phyloP scores from a whole-genome alignment of 1,140 invertebrate genomes.

The Papilio polyxenes region DNA sequence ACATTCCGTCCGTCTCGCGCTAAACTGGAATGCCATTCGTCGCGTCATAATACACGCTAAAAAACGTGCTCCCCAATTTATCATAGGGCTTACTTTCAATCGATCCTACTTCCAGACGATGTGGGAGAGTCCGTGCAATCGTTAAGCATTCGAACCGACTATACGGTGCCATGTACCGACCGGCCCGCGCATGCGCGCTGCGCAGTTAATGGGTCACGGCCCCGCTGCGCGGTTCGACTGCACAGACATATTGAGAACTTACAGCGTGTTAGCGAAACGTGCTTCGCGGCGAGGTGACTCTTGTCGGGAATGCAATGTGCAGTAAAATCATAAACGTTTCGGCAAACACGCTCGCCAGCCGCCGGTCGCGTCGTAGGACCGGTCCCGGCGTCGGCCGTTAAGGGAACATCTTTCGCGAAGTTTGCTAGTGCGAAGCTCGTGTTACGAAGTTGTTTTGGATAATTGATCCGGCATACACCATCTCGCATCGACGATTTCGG shows the following conservation, averaged over 20 bases:
- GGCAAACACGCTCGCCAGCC: neutral
- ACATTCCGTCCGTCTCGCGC: neutral
- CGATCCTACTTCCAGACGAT: slow-evolving; percentile 63
- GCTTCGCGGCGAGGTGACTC: neutral
- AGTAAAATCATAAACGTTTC: slow-evolving; percentile 4
- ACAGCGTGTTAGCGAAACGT: slow-evolving; percentile 50
- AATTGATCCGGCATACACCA: slow-evolving; percentile 45
- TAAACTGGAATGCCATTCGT: neutral
- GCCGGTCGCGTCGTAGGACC: neutral
- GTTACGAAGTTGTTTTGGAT: slow-evolving; percentile 47
- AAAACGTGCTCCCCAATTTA: neutral
- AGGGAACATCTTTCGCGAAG: neutral
- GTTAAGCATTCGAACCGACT: slow-evolving; percentile 67
- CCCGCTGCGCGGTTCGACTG: slow-evolving; percentile 67
- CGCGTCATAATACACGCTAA: neutral
- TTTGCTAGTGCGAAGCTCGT: slow-evolving; percentile 36
- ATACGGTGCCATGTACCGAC: slow-evolving; percentile 62
- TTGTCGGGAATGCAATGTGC: slow-evolving; percentile 29
- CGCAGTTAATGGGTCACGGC: slow-evolving; percentile 72
- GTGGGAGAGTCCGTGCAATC: slow-evolving; percentile 69
- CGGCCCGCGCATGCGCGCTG: slow-evolving; percentile 69
- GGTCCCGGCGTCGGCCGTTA: neutral
- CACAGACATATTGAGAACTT: slow-evolving; percentile 66
- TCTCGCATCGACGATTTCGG: slow-evolving; percentile 42
- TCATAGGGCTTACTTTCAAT: slow-evolving; percentile 57